Percentiles rank a stretch among this genome's conserved stretches.
These are phyloP conservation scores for Dasysyrphus albostriatus DNA, from an alignment of 2,888 invertebrate genomes.

Conservation along the genomic window DNA sequence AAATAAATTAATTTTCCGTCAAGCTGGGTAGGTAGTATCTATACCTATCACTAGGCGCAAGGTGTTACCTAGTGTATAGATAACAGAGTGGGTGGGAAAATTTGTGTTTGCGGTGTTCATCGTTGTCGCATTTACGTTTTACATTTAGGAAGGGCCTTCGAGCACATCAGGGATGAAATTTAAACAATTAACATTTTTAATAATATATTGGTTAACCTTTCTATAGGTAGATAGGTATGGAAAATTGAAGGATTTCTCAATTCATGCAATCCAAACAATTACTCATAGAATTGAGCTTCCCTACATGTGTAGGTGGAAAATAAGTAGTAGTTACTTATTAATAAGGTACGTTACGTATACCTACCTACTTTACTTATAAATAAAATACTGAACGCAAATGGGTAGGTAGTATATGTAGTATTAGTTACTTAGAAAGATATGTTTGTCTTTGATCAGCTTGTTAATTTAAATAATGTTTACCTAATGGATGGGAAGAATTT, in stretches of 20 bases:
- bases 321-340: no score
- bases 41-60: not conserved
- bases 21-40: not conserved
- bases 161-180: not conserved
- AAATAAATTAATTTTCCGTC: constrained; percentile 57
- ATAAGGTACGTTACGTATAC: no score
- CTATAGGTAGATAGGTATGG: no score
- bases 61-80: not conserved
- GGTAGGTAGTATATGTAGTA: no score
- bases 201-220: no score
- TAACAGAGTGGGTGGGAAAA: constrained; percentile 3
- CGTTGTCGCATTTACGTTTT: not conserved
- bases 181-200: not conserved
- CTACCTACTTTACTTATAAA: no score
- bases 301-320: not conserved
- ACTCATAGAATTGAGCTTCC: not conserved
- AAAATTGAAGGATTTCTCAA: not conserved
- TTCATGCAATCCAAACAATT: not conserved
- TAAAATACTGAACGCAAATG: no score
- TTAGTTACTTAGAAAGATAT: no score
- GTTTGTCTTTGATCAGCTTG: no score
- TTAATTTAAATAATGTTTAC: no score
- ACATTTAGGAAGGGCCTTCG: not conserved
- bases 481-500: no score
- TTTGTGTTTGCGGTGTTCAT: not conserved